These are phyloP conservation scores for Diplolepis rosae DNA, from an alignment of 2,888 invertebrate genomes.

Conservation along the genomic window DNA sequence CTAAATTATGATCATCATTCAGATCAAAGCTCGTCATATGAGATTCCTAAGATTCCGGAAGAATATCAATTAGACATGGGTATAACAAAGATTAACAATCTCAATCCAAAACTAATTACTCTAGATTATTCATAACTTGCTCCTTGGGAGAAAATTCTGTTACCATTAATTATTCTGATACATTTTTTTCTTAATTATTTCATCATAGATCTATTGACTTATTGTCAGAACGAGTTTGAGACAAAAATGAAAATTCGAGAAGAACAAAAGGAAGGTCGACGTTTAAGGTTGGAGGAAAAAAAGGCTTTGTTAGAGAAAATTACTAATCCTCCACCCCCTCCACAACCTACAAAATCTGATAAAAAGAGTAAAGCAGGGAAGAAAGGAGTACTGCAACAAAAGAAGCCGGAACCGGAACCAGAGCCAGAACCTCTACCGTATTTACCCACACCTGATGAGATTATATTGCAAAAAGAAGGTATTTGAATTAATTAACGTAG, in stretches of 20 bases:
- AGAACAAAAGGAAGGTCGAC: slow-evolving; percentile 73
- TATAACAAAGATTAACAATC: slow-evolving; percentile 31
- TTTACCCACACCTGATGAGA: slow-evolving; percentile 62
- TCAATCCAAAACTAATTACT: neutral
- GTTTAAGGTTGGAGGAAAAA: slow-evolving; percentile 73
- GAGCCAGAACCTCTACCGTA: slow-evolving; percentile 73
- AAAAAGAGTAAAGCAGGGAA: slow-evolving; percentile 33
- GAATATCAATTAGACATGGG: slow-evolving; percentile 55
- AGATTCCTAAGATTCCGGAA: slow-evolving; percentile 68
- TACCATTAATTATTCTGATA: too few relatives aligned
- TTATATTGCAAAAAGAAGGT: slow-evolving; percentile 62
- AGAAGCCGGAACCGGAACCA: slow-evolving; percentile 71
- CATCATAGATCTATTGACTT: slow-evolving; percentile 74
- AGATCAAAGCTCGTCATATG: slow-evolving; percentile 70
- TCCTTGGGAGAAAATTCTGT: too few relatives aligned
- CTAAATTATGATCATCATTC: slow-evolving; percentile 79
- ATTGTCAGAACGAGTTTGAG: slow-evolving; percentile 74
- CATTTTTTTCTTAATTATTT: neutral
- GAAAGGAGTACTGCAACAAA: slow-evolving; percentile 32
- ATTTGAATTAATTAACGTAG: slow-evolving; percentile 10
- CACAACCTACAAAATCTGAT: slow-evolving; percentile 1
- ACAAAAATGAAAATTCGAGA: slow-evolving; percentile 72
- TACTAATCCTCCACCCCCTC: slow-evolving; percentile 68
- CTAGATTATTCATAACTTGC: too few relatives aligned
- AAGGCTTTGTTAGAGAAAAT: slow-evolving; percentile 71